Evolutionary conservation across 2,113 vertebrate genomes (phyloP).

Genomic region (Salvelinus fontinalis): DNA sequence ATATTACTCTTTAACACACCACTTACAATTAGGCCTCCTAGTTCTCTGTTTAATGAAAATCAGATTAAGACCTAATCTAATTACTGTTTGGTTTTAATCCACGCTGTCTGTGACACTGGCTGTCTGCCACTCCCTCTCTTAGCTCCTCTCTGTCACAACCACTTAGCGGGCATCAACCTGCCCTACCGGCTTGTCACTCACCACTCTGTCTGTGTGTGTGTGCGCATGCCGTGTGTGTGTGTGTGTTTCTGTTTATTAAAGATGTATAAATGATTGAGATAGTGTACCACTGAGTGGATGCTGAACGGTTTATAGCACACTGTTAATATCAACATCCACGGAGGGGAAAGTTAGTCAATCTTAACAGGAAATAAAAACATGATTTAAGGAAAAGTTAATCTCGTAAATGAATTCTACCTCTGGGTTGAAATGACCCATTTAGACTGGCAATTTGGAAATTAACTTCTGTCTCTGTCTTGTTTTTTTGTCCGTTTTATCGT

Average conservation of each 20-base stretch:
- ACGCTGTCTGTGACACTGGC: constrained; percentile 64
- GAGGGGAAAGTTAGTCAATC: constrained; percentile 44
- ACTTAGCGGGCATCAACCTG: constrained; percentile 46
- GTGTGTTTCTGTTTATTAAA: neutral
- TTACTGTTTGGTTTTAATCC: constrained; percentile 80
- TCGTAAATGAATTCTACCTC: constrained; percentile 69
- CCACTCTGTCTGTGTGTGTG: constrained; percentile 1
- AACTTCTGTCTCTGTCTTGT: constrained; percentile 63
- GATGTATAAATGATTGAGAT: too few relatives aligned
- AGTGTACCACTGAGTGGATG: constrained; percentile 15
- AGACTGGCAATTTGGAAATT: constrained; percentile 68
- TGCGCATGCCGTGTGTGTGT: neutral
- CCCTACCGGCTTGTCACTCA: constrained; percentile 57
- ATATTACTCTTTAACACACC: constrained; percentile 79
- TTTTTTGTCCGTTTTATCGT: constrained; percentile 70
- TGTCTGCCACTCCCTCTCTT: constrained; percentile 55
- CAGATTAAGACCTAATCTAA: constrained; percentile 83
- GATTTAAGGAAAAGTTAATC: constrained; percentile 50
- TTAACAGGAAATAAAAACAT: constrained; percentile 59
- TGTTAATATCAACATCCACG: constrained; percentile 5
- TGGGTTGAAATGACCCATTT: constrained; percentile 73
- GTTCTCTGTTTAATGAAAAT: constrained; percentile 82
- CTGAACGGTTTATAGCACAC: too few relatives aligned
- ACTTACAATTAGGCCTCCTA: constrained; percentile 78
- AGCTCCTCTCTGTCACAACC: constrained; percentile 58